A percentile compares a stretch with the other conserved stretches of the same genome.
phyloP scores from a whole-genome alignment of 2,797 vertebrate species.

The Melanotaenia boesemani region DNA sequence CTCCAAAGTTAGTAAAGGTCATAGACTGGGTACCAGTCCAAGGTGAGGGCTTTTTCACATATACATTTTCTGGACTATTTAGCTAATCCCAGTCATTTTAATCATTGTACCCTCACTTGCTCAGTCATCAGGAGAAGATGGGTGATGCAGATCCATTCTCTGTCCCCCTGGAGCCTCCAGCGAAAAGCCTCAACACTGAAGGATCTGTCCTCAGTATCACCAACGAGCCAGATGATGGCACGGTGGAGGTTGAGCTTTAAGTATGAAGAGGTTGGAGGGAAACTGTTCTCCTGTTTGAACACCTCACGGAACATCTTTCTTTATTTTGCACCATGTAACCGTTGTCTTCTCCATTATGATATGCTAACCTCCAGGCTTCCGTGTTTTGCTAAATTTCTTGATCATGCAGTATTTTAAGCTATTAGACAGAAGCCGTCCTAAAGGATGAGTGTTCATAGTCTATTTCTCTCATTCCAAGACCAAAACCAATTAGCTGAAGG shows the following conservation, averaged over 20 bases:
- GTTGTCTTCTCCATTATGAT: not conserved
- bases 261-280: not conserved
- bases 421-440: slow-evolving; percentile 18
- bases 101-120: slow-evolving; percentile 1
- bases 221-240: slow-evolving; percentile 69
- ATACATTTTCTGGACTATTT: not conserved
- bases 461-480: slow-evolving; percentile 12
- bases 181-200: slow-evolving; percentile 9
- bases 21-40: slow-evolving; percentile 55
- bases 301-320: not conserved
- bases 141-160: slow-evolving; percentile 36
- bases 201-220: slow-evolving; percentile 28
- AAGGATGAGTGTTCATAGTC: not conserved
- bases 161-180: slow-evolving; percentile 43
- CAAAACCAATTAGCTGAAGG: slow-evolving; percentile 9
- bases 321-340: slow-evolving; percentile 13
- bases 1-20: slow-evolving; percentile 54
- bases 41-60: slow-evolving; percentile 50
- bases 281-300: not conserved
- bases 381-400: slow-evolving; percentile 1
- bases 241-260: slow-evolving; percentile 74
- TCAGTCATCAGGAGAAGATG: slow-evolving; percentile 67
- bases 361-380: not conserved
- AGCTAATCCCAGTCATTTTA: not conserved
- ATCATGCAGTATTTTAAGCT: slow-evolving; percentile 8